Base-by-base conservation (phyloP, 1,140 invertebrate species). In the Ruditapes philippinarum region DNA sequence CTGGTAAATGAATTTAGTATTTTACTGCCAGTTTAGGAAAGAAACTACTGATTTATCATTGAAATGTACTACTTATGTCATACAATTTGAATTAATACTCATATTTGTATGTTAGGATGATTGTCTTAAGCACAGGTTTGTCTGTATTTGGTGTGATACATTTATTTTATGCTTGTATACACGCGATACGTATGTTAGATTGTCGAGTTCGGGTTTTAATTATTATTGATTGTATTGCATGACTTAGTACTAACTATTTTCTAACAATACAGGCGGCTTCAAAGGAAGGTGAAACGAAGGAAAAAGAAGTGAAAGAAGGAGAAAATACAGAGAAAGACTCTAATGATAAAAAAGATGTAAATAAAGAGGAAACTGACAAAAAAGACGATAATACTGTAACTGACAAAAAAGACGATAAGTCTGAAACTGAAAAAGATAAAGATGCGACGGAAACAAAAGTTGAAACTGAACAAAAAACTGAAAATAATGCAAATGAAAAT, bases 401-500 rank as follows among this genome's bases (percentile, higher is more conserved):
- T 22, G 68, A 42, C 4, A 73, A 40, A 45, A 42, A 12, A 51
- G 73, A 49, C 45, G 73, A 76, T 7, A 51, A 76, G 22, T 51
- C 74, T 31, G 45, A 45, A 57, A 49, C 31, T 78, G 49, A 57
- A 78, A 28, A 4, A 36, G 45, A 49, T 22, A 57, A 78, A 78
- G 28, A 7, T 62, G 42, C 19, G 36, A 14, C 25, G n/a, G 51
- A 51, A 78, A 38, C 45, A 78, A 78, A 57, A 54, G 74, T 14
- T 22, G 70, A 74, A 19, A 42, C 7, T 74, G 68, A 62, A 54
- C 80, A 68, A 40, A 70, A 73, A 28, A 62, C 40, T 7, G 89
- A 49, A 88, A 57, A 42, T 54, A 88, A 57, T 49, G 60, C 12
- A 68, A 25, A 40, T 49, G 78, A 68, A 25, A 31, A 84, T 7